Evolutionary conservation across 2,113 vertebrate genomes (phyloP), one percentile per base, ranked within the genome.

Genomic region (Gadus chalcogrammus): DNA sequence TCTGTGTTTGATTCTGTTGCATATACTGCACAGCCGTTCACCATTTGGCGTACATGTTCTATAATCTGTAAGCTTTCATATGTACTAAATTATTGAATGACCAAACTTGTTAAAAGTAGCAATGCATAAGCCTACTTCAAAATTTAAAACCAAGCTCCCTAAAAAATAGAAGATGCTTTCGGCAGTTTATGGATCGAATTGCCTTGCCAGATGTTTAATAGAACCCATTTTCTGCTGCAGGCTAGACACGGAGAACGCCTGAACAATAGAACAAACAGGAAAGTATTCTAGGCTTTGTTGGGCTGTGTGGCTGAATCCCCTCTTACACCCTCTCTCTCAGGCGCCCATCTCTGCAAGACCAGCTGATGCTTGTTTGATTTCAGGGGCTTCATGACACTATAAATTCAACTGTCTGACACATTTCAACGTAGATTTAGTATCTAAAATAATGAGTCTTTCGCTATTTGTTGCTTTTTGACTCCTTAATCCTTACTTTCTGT

Each of bases 181-280:
- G 42, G 42, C 42, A 48, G 42, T 48, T 48, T 48, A 77, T 1
- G 72, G 78, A 70, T 85, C 77, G 48, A 60, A 83, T 87, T 86
- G 79, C 87, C 22, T 72, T 71, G 61, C 62, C 70, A 66, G 73
- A 82, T 77, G 79, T 52, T 64, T 64, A 12, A 22, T n/a, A 64
- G 78, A 65, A 4, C 20, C 68, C 15, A 77, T 11, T 62, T 65
- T 69, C 42, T 67, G 83, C 87, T 77, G 77, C 74, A 62, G 83
- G 81, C 77, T 67, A 69, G 79, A 85, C 83, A 79, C 73, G 11
- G 79, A 85, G 83, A 84, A 74, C 84, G 71, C 70, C 75, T 62
- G 77, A 69, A 87, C 82, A 87, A 87, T 73, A 73, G 85, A 87
- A 81, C 80, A 85, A 82, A 85, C 58, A 17, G 18, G 7, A 18